These are phyloP conservation scores for Dendrophyllia cribrosa DNA, from an alignment of 64 coral and sea anemone species.

Conservation along the genomic window DNA sequence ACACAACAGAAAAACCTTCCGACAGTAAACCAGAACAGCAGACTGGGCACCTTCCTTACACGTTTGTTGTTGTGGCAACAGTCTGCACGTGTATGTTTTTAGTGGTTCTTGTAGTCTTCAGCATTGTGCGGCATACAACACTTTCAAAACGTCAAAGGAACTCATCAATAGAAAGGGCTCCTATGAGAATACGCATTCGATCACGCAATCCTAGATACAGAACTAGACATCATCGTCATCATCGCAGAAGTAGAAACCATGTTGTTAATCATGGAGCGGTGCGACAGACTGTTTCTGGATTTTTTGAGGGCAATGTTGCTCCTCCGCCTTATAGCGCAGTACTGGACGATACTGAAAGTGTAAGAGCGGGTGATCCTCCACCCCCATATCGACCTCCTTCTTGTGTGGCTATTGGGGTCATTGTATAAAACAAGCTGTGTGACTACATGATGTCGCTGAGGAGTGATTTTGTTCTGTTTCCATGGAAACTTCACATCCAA, in stretches of 20 bases:
- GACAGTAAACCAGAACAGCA: conserved; percentile 29
- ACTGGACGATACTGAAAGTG: conserved; percentile 87
- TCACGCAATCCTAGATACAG: conserved; percentile 62
- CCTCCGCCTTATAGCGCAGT: conserved; percentile 90
- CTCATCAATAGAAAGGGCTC: conserved; percentile 73
- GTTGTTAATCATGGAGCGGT: conserved; percentile 61
- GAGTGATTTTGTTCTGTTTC: background rate
- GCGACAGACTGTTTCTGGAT: conserved; percentile 86
- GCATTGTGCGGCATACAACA: conserved; percentile 85
- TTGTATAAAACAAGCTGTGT: conserved; percentile 46
- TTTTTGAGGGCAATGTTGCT: conserved; percentile 93
- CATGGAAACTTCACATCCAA: background rate
- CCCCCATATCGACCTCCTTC: conserved; percentile 79
- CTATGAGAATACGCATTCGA: conserved; percentile 72
- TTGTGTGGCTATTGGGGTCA: conserved; percentile 78
- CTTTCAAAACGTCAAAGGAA: conserved; percentile 74
- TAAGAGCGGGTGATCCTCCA: conserved; percentile 79
- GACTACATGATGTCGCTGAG: background rate
- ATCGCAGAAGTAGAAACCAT: conserved; percentile 61
- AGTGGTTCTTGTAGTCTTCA: conserved; percentile 90
- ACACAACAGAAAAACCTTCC: conserved; percentile 16
- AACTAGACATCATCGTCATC: conserved; percentile 73
- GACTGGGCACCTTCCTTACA: conserved; percentile 72
- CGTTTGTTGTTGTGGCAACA: conserved; percentile 91
- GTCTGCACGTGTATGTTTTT: conserved; percentile 93